Evolutionary conservation across 1,140 invertebrate genomes (phyloP).

Genomic region (Cydia amplana): DNA sequence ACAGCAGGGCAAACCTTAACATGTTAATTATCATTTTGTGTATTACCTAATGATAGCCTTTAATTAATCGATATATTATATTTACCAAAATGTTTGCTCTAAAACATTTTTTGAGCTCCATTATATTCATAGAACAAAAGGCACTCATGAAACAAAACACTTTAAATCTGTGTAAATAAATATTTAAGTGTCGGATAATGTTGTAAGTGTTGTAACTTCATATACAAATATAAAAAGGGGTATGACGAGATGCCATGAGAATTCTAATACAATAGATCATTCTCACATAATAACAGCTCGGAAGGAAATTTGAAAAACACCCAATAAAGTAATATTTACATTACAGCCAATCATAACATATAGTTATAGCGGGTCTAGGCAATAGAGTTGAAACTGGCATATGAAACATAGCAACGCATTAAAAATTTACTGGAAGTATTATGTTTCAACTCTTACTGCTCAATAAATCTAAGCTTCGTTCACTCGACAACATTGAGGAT

Average conservation of each 20-base stretch:
- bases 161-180: too few species aligned
- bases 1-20: neutral
- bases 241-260: neutral
- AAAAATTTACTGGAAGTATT: neutral
- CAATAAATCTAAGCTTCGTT: conserved; percentile 33
- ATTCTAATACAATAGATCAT: neutral
- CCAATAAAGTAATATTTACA: neutral
- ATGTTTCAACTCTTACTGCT: conserved; percentile 2
- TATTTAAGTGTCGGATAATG: too few species aligned
- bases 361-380: neutral
- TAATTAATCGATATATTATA: too few species aligned
- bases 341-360: conserved; percentile 29
- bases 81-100: too few species aligned
- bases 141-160: too few species aligned
- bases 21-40: too few species aligned
- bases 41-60: too few species aligned
- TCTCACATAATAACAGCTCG: neutral
- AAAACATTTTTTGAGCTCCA: too few species aligned
- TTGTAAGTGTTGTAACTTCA: too few species aligned
- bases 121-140: too few species aligned
- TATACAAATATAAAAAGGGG: too few species aligned
- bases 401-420: neutral
- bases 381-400: neutral
- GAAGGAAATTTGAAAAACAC: conserved; percentile 12
- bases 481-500: conserved; percentile 51